phyloP scores from a whole-genome alignment of 2,113 vertebrate species.

The Morone saxatilis region DNA sequence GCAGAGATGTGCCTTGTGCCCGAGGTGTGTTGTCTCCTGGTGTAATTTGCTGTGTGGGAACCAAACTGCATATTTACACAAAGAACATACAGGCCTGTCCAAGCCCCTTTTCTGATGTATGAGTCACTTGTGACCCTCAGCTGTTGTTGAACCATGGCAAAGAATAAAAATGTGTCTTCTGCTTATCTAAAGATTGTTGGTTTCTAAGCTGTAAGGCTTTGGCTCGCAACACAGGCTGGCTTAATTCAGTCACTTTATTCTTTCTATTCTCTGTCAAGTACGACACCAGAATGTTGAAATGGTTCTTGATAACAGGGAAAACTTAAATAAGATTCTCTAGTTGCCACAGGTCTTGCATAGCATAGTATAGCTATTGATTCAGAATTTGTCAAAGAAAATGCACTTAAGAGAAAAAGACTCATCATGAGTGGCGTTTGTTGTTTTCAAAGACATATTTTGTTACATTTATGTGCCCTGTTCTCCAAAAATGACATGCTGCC shows the following conservation, averaged over 20 bases:
- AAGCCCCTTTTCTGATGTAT: constrained; percentile 46
- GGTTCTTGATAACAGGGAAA: not conserved
- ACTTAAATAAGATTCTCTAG: not conserved
- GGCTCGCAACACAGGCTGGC: not conserved
- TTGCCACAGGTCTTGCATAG: not conserved
- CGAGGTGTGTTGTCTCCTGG: not conserved
- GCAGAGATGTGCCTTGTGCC: constrained; percentile 4
- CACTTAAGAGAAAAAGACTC: not conserved
- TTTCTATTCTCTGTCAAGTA: not conserved
- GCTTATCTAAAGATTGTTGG: constrained; percentile 14
- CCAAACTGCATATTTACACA: constrained; percentile 17
- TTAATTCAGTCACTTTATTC: not conserved
- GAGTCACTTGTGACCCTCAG: constrained; percentile 55
- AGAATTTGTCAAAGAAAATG: not conserved
- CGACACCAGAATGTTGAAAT: not conserved
- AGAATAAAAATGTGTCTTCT: not conserved
- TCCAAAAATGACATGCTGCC: not conserved
- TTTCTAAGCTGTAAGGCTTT: constrained; percentile 21
- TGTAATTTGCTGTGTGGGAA: constrained; percentile 18
- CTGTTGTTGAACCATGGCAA: constrained; percentile 16
- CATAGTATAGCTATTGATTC: not conserved
- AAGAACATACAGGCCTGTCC: constrained; percentile 28
- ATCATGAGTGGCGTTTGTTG: no score
- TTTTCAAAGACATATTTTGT: not conserved
- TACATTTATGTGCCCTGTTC: not conserved